Evolutionary conservation across 2,888 invertebrate species (phyloP), one percentile per base, ranked within the genome.

Genomic region (Nasonovia ribisnigri): DNA sequence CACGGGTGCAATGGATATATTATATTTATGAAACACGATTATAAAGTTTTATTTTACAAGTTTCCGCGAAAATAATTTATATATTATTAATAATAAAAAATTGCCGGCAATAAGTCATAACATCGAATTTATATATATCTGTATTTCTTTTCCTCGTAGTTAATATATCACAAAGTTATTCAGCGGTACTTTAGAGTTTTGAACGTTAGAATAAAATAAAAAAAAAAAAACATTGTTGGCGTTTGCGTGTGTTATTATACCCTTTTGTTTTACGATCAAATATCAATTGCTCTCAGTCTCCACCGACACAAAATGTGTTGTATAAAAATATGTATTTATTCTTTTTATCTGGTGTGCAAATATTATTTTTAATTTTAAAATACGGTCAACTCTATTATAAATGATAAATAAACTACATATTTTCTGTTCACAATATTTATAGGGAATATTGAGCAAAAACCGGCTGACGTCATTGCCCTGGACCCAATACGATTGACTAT

Each of bases 381-480:
- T 67, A 67, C 6, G 6, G 8, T 67, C 16, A 36, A 13, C 36
- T 36, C 5, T 67, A 67, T 67, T n/a, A 67, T 2, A 54, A 54
- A 54, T 54, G 54, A 5, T 54, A n/a, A 16, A 1, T n/a, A 1
- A 16, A n/a, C 36, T 5, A 36, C 5, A 36, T 36, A 67, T 36
- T 36, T 67, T 67, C 1, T 67, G 16, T 67, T n/a, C 67, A n/a
- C 67, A 67, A 67, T 67, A 67, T 67, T 67, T 67, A n/a, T n/a
- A 4, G 16, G 67, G n/a, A 67, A 36, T 67, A 16, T 67, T n/a
- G 16, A 0, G 5, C 20, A n/a, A 67, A 16, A 51, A 5, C 1
- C 11, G n/a, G 3, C 1, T 11, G 13, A n/a, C n/a, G 3, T 0
- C 1, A 3, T 29, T 60, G 13, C 3, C n/a, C 57, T 6, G 2